These are phyloP conservation scores for Oasisia sp. DNA, from an alignment of 2,888 invertebrate species.

Conservation along the genomic window DNA sequence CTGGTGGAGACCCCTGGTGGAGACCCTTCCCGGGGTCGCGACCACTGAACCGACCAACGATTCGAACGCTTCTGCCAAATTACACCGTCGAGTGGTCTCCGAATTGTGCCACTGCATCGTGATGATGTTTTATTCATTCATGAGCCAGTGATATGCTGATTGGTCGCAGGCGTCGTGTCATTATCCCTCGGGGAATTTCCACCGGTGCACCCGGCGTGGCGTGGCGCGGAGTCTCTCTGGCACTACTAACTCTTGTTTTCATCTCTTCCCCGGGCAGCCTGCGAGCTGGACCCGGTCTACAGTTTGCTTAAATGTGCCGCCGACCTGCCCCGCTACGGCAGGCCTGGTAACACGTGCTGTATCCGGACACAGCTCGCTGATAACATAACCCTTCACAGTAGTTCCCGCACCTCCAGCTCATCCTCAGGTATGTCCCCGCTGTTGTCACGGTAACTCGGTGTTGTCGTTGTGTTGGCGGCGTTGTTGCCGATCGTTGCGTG, in stretches of 20 bases:
- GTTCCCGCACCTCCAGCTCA: constrained; percentile 39
- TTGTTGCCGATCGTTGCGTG: neutral
- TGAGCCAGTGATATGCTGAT: neutral
- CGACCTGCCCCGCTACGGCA: constrained; percentile 53
- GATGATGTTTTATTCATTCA: neutral
- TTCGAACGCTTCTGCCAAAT: neutral
- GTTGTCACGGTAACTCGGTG: constrained; percentile 4
- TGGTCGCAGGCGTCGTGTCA: neutral
- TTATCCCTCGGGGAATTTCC: neutral
- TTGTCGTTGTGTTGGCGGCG: neutral
- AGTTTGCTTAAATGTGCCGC: constrained; percentile 63
- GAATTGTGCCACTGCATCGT: neutral
- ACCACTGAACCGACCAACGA: neutral
- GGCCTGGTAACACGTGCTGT: constrained; percentile 27
- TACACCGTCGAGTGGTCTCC: neutral
- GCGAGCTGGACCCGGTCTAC: constrained; percentile 62
- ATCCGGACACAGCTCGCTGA: constrained; percentile 7
- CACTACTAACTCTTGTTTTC: constrained; percentile 25
- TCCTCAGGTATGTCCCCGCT: constrained; percentile 34
- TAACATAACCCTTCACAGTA: constrained; percentile 24
- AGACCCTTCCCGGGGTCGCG: neutral
- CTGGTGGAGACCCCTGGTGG: neutral
- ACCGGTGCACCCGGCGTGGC: neutral
- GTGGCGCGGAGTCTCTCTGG: neutral
- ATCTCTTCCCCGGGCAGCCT: constrained; percentile 27